A percentile compares a stretch with the other conserved stretches of the same genome.
Evolutionary conservation across 2,797 vertebrate species (phyloP).

Genomic region (Lindbergichthys nudifrons): DNA sequence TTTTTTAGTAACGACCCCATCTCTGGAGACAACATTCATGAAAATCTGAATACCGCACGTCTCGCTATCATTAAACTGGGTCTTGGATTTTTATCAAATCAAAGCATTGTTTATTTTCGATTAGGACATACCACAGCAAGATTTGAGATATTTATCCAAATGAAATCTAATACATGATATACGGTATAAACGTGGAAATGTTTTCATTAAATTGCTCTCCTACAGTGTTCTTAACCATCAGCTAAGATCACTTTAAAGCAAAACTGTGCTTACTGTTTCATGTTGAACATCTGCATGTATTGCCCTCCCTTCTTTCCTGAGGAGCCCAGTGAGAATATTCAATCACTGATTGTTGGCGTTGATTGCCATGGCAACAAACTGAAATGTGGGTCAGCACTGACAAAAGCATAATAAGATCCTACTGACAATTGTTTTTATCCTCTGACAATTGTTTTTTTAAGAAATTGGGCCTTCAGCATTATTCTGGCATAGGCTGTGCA

Average conservation of each 20-base stretch:
- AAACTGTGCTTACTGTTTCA: not conserved
- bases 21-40: not conserved
- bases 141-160: not conserved
- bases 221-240: not conserved
- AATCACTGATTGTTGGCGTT: constrained; percentile 43
- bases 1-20: too few species aligned
- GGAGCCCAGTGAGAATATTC: constrained; percentile 31
- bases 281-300: constrained; percentile 10
- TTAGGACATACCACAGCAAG: not conserved
- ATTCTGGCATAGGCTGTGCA: not conserved
- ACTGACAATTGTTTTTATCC: constrained; percentile 34
- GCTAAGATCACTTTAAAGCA: not conserved
- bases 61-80: not conserved
- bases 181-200: not conserved
- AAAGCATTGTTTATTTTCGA: not conserved
- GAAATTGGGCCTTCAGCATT: not conserved
- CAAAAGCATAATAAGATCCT: constrained; percentile 45
- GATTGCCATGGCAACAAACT: constrained; percentile 67
- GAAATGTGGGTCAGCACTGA: constrained; percentile 64
- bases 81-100: not conserved
- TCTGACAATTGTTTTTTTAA: constrained; percentile 8
- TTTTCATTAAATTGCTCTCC: not conserved
- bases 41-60: not conserved
- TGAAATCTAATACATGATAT: not conserved
- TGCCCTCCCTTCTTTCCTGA: constrained; percentile 13